Evolutionary conservation across 2,797 vertebrate genomes (phyloP), one percentile per base, ranked within the genome.

Genomic region (Stomatorhinus walkeri): DNA sequence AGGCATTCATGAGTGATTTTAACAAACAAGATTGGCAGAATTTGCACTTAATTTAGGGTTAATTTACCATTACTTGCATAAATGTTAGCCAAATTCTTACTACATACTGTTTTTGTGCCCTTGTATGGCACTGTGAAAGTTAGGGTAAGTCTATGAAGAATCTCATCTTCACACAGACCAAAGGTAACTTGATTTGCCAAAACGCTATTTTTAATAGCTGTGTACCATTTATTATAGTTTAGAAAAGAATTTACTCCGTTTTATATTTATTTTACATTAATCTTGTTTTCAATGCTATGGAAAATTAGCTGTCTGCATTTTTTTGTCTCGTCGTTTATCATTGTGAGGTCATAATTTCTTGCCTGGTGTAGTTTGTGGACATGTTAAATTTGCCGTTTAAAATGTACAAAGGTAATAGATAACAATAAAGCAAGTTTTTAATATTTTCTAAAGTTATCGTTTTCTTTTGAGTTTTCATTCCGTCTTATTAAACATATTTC

Each of bases 41-140:
- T 93, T 94, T 93, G 94, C 94, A 95, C 93, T 91, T 92, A 28
- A 49, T 84, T 84, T 48, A 22, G 3, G 43, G 22, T 84, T 51
- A 48, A 84, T 51, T 22, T 84, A 51, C 48, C 81, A 22, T 84
- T 84, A 12, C 10, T 10, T 4, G 0, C 19, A 10, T 68, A 68
- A 68, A 68, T 84, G 6, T 84, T 48, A 24, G 10, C 22, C 32
- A 76, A 48, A 84, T 24, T 84, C 8, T 24, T 49, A 49, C 40
- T 85, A 54, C 49, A 28, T 28, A 22, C 7, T 24, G 24, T 83
- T 46, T 22, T 48, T 54, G 51, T 52, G 51, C 51, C 48, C 51
- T 85, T 22, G 51, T 52, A 9, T 86, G 84, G 22, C 36, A 36
- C 84, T 54, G n/a, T 52, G 48, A 86, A 52, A 54, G 14, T 8